These are phyloP conservation scores for Resseliella maxima DNA, from an alignment of 2,888 invertebrate genomes.

Conservation along the genomic window DNA sequence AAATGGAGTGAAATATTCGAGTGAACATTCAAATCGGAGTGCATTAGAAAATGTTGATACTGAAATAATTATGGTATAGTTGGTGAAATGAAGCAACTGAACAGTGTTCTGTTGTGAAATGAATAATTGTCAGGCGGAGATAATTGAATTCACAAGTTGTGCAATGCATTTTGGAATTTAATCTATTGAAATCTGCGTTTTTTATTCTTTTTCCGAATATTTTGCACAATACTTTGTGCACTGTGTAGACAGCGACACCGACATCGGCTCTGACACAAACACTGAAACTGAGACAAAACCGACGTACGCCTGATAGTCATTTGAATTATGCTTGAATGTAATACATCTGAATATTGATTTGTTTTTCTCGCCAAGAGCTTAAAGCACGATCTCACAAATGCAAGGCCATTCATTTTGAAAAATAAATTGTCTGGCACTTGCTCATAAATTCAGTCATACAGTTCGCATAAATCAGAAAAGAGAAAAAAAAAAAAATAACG, in stretches of 20 bases:
- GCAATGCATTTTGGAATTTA: background rate
- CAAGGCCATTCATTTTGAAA: background rate
- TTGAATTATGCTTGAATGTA: conserved; percentile 17
- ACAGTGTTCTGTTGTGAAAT: background rate
- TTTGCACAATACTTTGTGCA: no score
- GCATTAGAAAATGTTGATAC: background rate
- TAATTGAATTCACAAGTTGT: background rate
- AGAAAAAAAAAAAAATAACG: background rate
- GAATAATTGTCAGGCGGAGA: background rate
- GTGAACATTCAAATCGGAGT: no score
- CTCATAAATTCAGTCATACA: conserved; percentile 7
- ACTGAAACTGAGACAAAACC: background rate
- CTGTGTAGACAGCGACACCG: no score
- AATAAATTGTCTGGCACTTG: background rate
- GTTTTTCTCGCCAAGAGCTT: background rate
- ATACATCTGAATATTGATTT: conserved; percentile 40
- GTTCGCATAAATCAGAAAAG: background rate
- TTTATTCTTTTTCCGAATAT: background rate
- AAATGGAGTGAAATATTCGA: background rate
- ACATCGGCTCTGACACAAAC: background rate
- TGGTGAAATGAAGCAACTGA: background rate
- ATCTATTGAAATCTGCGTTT: background rate
- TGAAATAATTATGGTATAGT: background rate
- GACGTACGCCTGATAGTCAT: background rate
- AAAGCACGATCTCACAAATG: background rate